These are phyloP conservation scores for Drosophila eugracilis DNA, from an alignment of 1,140 invertebrate species.

Conservation along the genomic window DNA sequence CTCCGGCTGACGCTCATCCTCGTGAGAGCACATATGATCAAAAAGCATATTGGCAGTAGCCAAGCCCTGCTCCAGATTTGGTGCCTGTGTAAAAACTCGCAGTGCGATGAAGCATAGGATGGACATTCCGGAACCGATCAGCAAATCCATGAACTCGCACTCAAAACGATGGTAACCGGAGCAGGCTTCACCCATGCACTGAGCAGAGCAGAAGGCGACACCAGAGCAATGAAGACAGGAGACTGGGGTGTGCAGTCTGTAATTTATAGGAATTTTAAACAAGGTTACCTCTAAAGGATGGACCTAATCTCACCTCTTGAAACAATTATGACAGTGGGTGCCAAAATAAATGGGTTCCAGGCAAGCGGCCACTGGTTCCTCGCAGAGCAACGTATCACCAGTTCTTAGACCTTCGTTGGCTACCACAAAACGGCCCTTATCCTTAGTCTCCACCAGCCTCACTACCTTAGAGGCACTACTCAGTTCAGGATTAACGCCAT, in stretches of 20 bases:
- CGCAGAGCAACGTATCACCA: conserved; percentile 89
- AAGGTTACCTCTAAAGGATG: neutral
- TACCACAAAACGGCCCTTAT: conserved; percentile 86
- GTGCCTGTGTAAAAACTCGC: conserved; percentile 89
- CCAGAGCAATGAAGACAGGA: conserved; percentile 91
- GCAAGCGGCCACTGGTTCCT: conserved; percentile 91
- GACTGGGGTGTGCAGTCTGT: conserved; percentile 87
- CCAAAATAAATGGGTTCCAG: conserved; percentile 90
- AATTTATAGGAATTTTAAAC: neutral
- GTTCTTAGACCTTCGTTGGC: conserved; percentile 87
- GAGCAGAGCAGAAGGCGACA: conserved; percentile 90
- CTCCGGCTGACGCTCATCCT: conserved; percentile 87
- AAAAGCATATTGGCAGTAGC: conserved; percentile 85
- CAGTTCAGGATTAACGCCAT: conserved; percentile 71
- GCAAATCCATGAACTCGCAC: conserved; percentile 90
- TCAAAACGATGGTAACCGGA: conserved; percentile 92
- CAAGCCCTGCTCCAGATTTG: conserved; percentile 71
- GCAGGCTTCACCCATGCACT: conserved; percentile 89
- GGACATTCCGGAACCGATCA: conserved; percentile 93
- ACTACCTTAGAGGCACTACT: conserved; percentile 85
- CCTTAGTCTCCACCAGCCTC: conserved; percentile 85
- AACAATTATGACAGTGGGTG: conserved; percentile 94
- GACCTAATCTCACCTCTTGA: conserved; percentile 88
- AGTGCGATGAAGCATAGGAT: conserved; percentile 91
- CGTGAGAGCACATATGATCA: conserved; percentile 89